Percentiles rank a stretch among this genome's conserved stretches.
Conservation (phyloP, 2,113 vertebrate species). For the Saimiri boliviensis region DNA sequence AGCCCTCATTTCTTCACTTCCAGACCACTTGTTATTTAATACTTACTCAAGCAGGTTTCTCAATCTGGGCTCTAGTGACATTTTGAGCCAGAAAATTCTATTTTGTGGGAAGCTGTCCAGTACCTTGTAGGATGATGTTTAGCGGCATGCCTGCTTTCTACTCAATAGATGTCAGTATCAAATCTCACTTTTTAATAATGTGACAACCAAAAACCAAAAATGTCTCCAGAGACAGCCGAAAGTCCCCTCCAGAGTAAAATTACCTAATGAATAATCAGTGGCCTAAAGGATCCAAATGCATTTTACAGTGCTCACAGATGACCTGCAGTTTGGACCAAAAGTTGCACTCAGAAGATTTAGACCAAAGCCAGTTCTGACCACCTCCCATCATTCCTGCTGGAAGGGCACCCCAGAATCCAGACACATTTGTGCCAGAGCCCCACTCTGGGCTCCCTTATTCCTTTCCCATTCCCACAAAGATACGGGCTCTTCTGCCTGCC, state of each 20-base stretch:
- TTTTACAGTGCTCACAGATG: neutral
- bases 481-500: neutral
- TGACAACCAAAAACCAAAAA: neutral
- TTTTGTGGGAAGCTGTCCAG: too few species aligned
- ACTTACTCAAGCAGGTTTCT: neutral
- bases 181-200: neutral
- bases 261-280: neutral
- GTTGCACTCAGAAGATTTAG: neutral
- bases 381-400: neutral
- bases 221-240: neutral
- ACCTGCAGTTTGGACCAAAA: neutral
- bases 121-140: neutral
- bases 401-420: neutral
- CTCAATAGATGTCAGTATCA: neutral
- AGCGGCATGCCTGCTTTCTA: neutral
- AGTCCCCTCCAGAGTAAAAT: neutral
- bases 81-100: neutral
- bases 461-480: neutral
- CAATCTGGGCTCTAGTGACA: neutral
- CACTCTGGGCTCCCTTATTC: accelerated
- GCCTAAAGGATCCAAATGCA: neutral
- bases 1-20: neutral
- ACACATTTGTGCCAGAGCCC: neutral
- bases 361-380: neutral
- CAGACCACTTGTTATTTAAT: neutral